Evolutionary conservation across 2,888 invertebrate species (phyloP), one percentile per base, ranked within the genome.

Genomic region (Drosophila nr. perissopoda): DNA sequence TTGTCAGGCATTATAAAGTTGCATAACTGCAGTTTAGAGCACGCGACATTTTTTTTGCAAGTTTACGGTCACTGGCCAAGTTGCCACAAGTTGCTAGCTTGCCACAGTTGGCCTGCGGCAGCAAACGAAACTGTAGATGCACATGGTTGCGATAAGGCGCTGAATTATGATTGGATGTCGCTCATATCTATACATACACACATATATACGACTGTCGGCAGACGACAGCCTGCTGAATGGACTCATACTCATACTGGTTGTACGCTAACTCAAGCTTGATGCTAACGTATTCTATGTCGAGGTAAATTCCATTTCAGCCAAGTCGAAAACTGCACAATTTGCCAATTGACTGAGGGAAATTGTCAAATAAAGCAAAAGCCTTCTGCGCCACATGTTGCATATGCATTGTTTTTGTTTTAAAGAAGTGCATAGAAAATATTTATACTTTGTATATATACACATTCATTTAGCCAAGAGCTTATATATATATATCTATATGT

Each of bases 1-100:
- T 88, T 87, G 86, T 87, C 86, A 87, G 86, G 86, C 89, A 88
- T 83, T 81, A 80, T 87, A 89, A 87, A 87, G 88, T 87, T 89
- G 78, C 88, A 89, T 87, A 87, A 87, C 86, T 87, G 86, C 89
- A 88, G 85, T 87, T 89, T 85, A 89, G 86, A 85, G 86, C 86
- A 87, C 86, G 86, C 86, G 86, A 87, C 86, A 89, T 87, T 88
- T 89, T 86, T 21, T 81, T 89, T 73, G 81, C 83, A 89, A 89
- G 83, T 89, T 87, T 87, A 87, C 87, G 86, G 88, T 86, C 84
- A 70, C 58, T 74, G 84, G 70, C 70, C 70, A 58, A 49, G 49
- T 29, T 34, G 74, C 60, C 38, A 31, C 61, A 63, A 73, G 53
- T 58, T 66, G 61, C 72, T 36, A 57, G 60, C 42, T 53, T 70